Evolutionary conservation across 2,888 invertebrate genomes (phyloP).

Genomic region (Melanostoma mellinum): DNA sequence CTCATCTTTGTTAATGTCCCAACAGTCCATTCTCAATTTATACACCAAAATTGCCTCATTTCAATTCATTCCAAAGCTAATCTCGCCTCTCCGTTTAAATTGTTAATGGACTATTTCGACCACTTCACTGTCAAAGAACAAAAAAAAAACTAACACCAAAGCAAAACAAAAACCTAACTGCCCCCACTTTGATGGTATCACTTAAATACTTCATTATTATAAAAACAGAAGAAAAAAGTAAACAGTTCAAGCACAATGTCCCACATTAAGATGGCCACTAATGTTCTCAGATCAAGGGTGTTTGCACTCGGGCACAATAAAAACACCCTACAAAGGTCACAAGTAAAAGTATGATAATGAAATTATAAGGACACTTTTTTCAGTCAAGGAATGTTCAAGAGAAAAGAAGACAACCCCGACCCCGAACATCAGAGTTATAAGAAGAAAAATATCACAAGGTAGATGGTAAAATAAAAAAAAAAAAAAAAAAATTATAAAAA

Average conservation of each 20-base stretch:
- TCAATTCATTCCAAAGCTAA: too few relatives aligned
- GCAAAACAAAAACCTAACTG: conserved; percentile 16
- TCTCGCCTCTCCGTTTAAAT: conserved; percentile 28
- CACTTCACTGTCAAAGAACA: conserved; percentile 17
- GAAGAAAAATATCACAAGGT: not conserved
- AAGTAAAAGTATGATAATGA: conserved; percentile 66
- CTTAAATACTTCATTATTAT: conserved; percentile 46
- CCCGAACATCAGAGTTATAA: not conserved
- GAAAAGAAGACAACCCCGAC: conserved; percentile 20
- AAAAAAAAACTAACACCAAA: conserved; percentile 40
- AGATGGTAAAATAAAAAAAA: not conserved
- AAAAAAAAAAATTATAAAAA: conserved; percentile 5
- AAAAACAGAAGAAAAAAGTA: conserved; percentile 40
- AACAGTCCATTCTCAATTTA: too few relatives aligned
- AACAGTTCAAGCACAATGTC: conserved; percentile 50
- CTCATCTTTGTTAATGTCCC: too few relatives aligned
- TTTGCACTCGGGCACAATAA: conserved; percentile 33
- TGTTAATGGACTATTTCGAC: conserved; percentile 49
- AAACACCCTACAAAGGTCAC: conserved; percentile 54
- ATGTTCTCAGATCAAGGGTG: conserved; percentile 59
- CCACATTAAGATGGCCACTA: conserved; percentile 62
- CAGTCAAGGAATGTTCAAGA: conserved; percentile 20
- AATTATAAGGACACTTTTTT: conserved; percentile 64
- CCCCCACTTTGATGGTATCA: conserved; percentile 29
- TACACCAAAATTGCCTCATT: too few relatives aligned